Base-by-base conservation (phyloP, 2,888 invertebrate genomes). In the Clitarchus hookeri region DNA sequence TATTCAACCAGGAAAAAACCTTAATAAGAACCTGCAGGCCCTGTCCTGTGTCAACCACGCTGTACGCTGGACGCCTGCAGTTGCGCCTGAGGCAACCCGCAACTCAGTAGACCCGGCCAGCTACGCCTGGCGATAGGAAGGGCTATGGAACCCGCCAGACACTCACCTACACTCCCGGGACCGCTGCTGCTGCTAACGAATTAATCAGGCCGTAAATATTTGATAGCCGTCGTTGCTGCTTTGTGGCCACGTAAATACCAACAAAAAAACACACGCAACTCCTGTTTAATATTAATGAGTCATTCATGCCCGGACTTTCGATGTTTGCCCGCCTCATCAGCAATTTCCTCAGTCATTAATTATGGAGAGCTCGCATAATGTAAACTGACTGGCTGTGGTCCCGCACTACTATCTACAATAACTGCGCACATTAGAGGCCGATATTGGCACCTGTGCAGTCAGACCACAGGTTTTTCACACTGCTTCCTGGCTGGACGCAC, bases 151-250 rank as follows among this genome's bases (percentile, higher is more conserved):
- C 65, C 65, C 65, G n/a, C 65, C 16, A 65, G 0, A n/a, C 65
- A 19, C 12, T 11, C 65, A 2, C 23, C 3, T 19, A 23, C 65
- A 4, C 36, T 36, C 65, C 65, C 0, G 65, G 65, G 65, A 65
- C 19, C n/a, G n/a, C 2, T 36, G 65, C 65, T 23, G 16, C n/a
- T n/a, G 65, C 65, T 65, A 65, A 65, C 65, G 65, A 65, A 65
- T 65, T 65, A 65, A 65, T 65, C 65, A 65, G n/a, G 65, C 65
- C 65, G 65, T 65, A n/a, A 65, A 65, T 65, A 65, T n/a, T 65
- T 65, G 65, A 65, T n/a, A n/a, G n/a, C n/a, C 65, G 65, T 65
- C 16, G 65, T n/a, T 65, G 65, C 65, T 65, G n/a, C 65, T 65
- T 65, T 65, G 65, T 23, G n/a, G 65, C 65, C 23, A 1, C 65